Evolutionary conservation across 92 coral and sea anemone species (phyloP), one percentile per base, ranked within the genome.

Genomic region (Umimayanthus kanabou): DNA sequence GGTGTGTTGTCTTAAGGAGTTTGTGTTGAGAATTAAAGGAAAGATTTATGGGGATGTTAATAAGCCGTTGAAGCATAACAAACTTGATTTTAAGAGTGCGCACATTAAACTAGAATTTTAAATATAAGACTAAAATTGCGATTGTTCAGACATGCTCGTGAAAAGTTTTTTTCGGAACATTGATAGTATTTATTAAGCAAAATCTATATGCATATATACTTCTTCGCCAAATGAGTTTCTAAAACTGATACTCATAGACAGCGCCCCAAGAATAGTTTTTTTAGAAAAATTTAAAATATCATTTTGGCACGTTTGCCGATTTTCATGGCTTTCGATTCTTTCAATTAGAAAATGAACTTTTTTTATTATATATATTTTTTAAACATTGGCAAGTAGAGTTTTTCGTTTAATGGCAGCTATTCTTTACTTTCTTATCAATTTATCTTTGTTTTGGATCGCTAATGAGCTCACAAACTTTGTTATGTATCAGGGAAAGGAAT

Each of bases 401-500:
- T 78, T 72, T 26, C 65, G 82, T 78, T 78, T 28, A 78, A 47
- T 78, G 82, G 45, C 22, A 40, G 39, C 65, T 78, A 82, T 58
- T 26, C 50, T 58, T 33, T 80, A 23, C 53, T 1, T 65, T 61
- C 73, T 80, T 80, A 80, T 80, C 85, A 80, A 80, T 30, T 61
- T 80, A 82, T 82, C 57, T 66, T 82, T 82, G 76, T 82, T 82
- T 69, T 37, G 75, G 37, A 53, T 82, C 39, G 76, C 77, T 82
- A 82, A 82, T 82, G 86, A 82, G 43, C 86, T n/a, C 61, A 40
- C 69, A 82, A 58, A 28, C 72, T 45, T 39, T 80, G 28, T 80
- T 83, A 72, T 83, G 87, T 83, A 70, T 83, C 86, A 65, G 72
- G 40, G 76, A 42, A 45, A 82, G 58, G 42, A 81, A 82, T 29